Evolutionary conservation across 1,140 invertebrate species (phyloP).

Genomic region (Lordiphosa clarofinis): DNA sequence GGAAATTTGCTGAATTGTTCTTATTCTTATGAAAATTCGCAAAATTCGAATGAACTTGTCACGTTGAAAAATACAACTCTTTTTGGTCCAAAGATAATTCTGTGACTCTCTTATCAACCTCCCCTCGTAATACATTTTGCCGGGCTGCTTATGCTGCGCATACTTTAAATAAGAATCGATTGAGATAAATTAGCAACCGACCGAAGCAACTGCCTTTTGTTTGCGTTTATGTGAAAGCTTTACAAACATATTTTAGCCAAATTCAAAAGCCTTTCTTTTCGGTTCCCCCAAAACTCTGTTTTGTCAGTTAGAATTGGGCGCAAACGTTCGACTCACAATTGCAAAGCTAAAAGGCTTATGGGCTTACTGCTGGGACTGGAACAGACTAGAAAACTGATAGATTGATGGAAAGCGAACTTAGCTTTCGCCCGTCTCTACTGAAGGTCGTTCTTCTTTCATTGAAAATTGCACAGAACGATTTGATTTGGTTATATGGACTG

Average conservation of each 20-base stretch:
- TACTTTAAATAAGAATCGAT: slow-evolving; percentile 67
- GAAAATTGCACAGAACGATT: slow-evolving; percentile 42
- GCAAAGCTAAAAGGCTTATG: slow-evolving; percentile 74
- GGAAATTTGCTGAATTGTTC: too few species aligned
- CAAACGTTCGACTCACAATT: slow-evolving; percentile 51
- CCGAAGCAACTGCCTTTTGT: slow-evolving; percentile 39
- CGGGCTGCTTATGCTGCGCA: too few species aligned
- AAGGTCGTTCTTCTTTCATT: slow-evolving; percentile 58
- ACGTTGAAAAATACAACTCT: too few species aligned
- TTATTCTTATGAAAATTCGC: too few species aligned
- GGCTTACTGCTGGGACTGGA: slow-evolving; percentile 37
- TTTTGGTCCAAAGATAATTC: too few species aligned
- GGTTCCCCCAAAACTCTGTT: slow-evolving; percentile 29
- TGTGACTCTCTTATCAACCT: slow-evolving; percentile 5
- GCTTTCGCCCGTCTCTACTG: slow-evolving; percentile 53
- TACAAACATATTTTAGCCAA: slow-evolving; percentile 49
- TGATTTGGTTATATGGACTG: slow-evolving; percentile 16
- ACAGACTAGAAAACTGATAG: slow-evolving; percentile 13
- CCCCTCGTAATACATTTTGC: too few species aligned
- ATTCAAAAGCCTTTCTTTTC: slow-evolving; percentile 70
- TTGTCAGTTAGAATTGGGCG: slow-evolving; percentile 71
- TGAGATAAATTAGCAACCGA: slow-evolving; percentile 63
- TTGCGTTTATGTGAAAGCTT: slow-evolving; percentile 57
- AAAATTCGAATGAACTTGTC: too few species aligned
- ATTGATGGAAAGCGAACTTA: slow-evolving; percentile 55